phyloP scores from a whole-genome alignment of 2,888 invertebrate species.

The Capitulum mitella region DNA sequence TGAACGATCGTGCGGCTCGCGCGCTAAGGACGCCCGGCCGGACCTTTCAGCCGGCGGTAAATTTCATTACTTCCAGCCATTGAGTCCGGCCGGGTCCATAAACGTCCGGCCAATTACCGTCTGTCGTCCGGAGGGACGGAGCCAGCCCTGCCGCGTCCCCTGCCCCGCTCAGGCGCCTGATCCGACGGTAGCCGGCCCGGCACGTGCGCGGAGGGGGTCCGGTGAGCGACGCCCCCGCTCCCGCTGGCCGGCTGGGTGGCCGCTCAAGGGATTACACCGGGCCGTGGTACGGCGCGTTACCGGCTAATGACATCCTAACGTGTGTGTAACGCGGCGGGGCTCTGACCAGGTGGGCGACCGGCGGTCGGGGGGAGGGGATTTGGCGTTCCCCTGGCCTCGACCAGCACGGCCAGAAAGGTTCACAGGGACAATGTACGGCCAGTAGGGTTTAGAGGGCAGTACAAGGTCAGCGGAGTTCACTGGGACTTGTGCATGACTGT shows the following conservation, averaged over 20 bases:
- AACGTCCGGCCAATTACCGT: background rate
- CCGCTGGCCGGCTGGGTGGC: background rate
- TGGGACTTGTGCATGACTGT: no score
- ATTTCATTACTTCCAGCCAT: background rate
- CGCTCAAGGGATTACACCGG: background rate
- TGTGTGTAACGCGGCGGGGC: no score
- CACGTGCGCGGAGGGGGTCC: background rate
- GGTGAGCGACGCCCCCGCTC: no score
- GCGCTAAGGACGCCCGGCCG: no score
- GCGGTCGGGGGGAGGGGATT: no score
- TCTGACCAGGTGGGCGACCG: no score
- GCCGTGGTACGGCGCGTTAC: background rate
- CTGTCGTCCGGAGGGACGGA: background rate
- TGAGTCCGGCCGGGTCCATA: background rate
- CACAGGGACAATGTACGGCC: no score
- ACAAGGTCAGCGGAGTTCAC: no score
- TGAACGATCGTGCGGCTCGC: no score
- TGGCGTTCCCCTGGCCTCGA: no score
- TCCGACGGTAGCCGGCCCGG: background rate
- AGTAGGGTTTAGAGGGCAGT: no score
- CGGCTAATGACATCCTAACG: background rate
- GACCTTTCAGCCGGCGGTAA: background rate
- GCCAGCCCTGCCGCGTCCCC: background rate
- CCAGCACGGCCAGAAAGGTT: no score
- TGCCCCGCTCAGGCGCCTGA: background rate